These are phyloP conservation scores for Endomychus coccineus DNA, from an alignment of 2,888 invertebrate genomes.

Conservation along the genomic window DNA sequence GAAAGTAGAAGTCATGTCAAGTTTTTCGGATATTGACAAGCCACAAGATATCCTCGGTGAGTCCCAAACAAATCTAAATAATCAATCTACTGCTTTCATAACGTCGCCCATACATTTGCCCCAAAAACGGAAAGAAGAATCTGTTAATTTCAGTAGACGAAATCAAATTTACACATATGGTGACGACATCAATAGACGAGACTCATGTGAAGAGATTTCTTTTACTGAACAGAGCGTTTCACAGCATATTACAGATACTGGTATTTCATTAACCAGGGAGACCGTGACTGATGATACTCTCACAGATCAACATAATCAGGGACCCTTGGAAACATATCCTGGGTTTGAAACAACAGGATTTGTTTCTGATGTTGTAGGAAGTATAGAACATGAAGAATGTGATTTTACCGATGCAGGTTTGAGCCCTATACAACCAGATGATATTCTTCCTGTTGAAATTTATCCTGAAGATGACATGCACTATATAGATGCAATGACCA, in stretches of 20 bases:
- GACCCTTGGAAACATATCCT: slow-evolving; percentile 36
- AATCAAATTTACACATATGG: slow-evolving; percentile 48
- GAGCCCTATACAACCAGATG: slow-evolving; percentile 51
- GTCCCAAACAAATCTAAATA: no score
- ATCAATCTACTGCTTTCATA: no score
- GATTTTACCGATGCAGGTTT: slow-evolving; percentile 51
- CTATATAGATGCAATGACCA: slow-evolving; percentile 46
- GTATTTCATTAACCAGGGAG: slow-evolving; percentile 48
- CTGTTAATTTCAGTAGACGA: slow-evolving; percentile 47
- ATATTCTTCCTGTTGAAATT: slow-evolving; percentile 38
- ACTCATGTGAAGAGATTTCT: slow-evolving; percentile 26
- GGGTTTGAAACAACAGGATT: slow-evolving; percentile 43
- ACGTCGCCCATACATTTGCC: no score
- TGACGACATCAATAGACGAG: slow-evolving; percentile 32
- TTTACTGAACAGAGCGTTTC: slow-evolving; percentile 47
- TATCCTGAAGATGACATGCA: slow-evolving; percentile 41
- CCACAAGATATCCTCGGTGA: no score
- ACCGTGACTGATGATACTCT: slow-evolving; percentile 40
- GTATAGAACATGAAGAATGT: slow-evolving; percentile 43
- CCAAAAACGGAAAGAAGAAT: slow-evolving; percentile 46
- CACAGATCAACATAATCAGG: slow-evolving; percentile 4
- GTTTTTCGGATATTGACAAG: no score
- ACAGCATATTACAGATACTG: slow-evolving; percentile 50
- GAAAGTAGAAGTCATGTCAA: no score
- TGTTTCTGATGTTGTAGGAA: slow-evolving; percentile 44